Evolutionary conservation across 1,140 invertebrate genomes (phyloP).

Genomic region (Paramacrobiotus metropolitanus): DNA sequence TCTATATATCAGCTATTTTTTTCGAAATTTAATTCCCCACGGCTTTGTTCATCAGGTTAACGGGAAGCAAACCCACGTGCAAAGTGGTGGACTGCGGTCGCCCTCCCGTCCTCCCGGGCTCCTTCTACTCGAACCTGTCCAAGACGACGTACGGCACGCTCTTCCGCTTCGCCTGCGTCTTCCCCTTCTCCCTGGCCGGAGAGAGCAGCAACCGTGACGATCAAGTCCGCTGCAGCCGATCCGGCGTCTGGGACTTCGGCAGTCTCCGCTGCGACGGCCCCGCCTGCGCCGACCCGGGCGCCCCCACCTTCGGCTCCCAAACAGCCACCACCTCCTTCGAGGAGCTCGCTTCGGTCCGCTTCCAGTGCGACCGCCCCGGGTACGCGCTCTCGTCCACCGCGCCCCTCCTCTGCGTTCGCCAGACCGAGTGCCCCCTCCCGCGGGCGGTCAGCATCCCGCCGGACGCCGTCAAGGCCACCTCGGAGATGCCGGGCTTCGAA

Average conservation of each 20-base stretch:
- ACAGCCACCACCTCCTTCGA: slow-evolving; percentile 72
- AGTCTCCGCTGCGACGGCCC: slow-evolving; percentile 82
- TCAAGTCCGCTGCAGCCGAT: slow-evolving; percentile 65
- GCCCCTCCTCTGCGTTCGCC: slow-evolving; percentile 58
- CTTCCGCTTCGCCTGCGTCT: slow-evolving; percentile 71
- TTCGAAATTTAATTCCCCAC: neutral
- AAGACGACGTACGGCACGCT: slow-evolving; percentile 54
- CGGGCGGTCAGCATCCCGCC: slow-evolving; percentile 80
- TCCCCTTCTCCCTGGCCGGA: slow-evolving; percentile 53
- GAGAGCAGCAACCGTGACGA: slow-evolving; percentile 73
- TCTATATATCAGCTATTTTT: neutral
- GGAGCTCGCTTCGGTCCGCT: slow-evolving; percentile 54
- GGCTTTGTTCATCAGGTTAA: neutral
- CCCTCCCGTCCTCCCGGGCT: slow-evolving; percentile 6
- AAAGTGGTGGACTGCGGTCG: neutral
- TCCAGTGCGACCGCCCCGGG: slow-evolving; percentile 64
- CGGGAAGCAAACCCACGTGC: neutral
- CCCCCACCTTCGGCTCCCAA: slow-evolving; percentile 71
- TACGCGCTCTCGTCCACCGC: slow-evolving; percentile 72
- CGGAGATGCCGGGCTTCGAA: slow-evolving; percentile 31
- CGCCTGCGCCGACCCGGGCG: slow-evolving; percentile 77
- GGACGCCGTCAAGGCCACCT: slow-evolving; percentile 82
- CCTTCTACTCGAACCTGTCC: slow-evolving; percentile 41
- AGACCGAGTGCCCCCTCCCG: slow-evolving; percentile 78
- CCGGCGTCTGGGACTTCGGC: slow-evolving; percentile 88